These are phyloP conservation scores for Sylvilagus bachmani DNA, from an alignment of 2,113 vertebrate genomes.

Conservation along the genomic window DNA sequence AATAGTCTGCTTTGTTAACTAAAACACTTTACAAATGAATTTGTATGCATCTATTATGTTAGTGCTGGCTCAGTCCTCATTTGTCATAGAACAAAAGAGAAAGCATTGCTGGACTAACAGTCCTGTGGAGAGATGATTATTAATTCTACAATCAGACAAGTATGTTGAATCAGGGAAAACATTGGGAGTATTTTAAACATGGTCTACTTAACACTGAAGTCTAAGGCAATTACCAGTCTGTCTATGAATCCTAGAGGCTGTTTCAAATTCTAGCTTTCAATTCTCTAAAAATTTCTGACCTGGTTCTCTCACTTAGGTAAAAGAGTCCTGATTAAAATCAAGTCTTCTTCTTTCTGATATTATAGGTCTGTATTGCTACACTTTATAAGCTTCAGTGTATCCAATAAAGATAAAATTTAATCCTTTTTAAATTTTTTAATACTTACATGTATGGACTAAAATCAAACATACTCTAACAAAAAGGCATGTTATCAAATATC, in stretches of 20 bases:
- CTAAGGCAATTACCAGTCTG: neutral
- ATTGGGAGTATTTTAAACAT: neutral
- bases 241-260: neutral
- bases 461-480: neutral
- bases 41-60: neutral
- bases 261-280: neutral
- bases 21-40: neutral
- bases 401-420: neutral
- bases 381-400: neutral
- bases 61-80: neutral
- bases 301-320: neutral
- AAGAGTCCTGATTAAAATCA: neutral
- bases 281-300: neutral
- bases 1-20: neutral
- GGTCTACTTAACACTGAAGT: neutral
- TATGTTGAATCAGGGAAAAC: too few species aligned
- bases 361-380: neutral
- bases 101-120: neutral
- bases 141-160: neutral
- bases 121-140: neutral
- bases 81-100: neutral
- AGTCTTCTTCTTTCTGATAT: neutral
- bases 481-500: neutral
- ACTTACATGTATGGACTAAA: neutral
- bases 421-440: neutral